These are phyloP conservation scores for Epizoanthus rinbou DNA, from an alignment of 92 coral and sea anemone genomes.

Conservation along the genomic window DNA sequence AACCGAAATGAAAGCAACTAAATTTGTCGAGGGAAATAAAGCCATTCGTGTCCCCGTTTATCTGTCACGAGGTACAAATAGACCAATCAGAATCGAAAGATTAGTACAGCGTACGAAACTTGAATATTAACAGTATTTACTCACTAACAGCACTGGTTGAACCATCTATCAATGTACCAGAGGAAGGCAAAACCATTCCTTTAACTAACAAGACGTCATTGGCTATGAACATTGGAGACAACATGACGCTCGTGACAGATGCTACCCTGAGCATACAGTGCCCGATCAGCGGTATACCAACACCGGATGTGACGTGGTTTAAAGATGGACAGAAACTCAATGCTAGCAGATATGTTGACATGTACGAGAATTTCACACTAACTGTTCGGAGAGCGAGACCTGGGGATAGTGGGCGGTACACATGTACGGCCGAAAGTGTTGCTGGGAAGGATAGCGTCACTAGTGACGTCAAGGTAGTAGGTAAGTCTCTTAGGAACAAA, in stretches of 20 bases:
- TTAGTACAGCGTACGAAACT: neutral
- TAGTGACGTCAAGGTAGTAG: slow-evolving; percentile 46
- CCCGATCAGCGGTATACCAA: slow-evolving; percentile 62
- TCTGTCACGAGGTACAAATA: too few species aligned
- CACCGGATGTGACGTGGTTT: slow-evolving; percentile 66
- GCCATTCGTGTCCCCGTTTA: too few species aligned
- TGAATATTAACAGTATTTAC: neutral
- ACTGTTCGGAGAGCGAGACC: slow-evolving; percentile 44
- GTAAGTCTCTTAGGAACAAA: slow-evolving; percentile 41
- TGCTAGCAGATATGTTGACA: slow-evolving; percentile 31
- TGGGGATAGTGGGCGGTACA: slow-evolving; percentile 62
- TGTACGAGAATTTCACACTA: slow-evolving; percentile 56
- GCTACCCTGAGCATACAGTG: slow-evolving; percentile 66
- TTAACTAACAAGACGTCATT: slow-evolving; percentile 59
- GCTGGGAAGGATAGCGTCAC: slow-evolving; percentile 64
- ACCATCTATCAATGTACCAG: slow-evolving; percentile 49
- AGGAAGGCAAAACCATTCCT: slow-evolving; percentile 43
- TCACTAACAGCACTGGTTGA: slow-evolving; percentile 9
- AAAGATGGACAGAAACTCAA: slow-evolving; percentile 58
- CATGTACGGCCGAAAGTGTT: slow-evolving; percentile 61
- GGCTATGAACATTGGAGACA: slow-evolving; percentile 62
- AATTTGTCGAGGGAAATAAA: too few species aligned
- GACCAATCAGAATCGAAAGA: too few species aligned
- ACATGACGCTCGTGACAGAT: slow-evolving; percentile 60
- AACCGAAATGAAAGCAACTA: too few species aligned